Conservation (phyloP, 2,113 vertebrate species). For the Etheostoma cragini region DNA sequence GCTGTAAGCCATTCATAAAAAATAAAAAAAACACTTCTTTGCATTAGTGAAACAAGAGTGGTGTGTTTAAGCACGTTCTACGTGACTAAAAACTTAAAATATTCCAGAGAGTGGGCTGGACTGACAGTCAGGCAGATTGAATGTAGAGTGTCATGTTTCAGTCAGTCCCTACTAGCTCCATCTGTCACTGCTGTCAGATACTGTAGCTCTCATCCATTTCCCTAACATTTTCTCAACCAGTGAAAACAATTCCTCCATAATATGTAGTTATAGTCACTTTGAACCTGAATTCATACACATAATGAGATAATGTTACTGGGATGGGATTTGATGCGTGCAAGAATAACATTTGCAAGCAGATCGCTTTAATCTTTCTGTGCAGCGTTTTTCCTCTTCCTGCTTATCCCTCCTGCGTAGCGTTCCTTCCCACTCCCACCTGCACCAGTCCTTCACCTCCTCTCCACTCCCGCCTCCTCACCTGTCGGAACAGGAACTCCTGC, state of each 20-base stretch:
- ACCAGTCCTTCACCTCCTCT: not conserved
- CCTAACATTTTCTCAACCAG: not conserved
- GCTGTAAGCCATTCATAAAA: slow-evolving; percentile 37
- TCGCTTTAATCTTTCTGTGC: not conserved
- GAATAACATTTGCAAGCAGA: not conserved
- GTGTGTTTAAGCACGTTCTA: not conserved
- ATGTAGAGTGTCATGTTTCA: slow-evolving; percentile 48
- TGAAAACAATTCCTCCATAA: not conserved
- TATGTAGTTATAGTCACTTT: not conserved
- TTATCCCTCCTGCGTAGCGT: not conserved
- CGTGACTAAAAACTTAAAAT: slow-evolving; percentile 20
- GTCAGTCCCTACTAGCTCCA: slow-evolving; percentile 48
- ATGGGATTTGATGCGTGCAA: not conserved
- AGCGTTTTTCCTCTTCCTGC: not conserved
- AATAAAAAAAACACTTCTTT: not conserved
- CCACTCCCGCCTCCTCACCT: slow-evolving; percentile 77
- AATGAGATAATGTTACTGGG: slow-evolving; percentile 1
- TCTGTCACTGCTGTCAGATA: slow-evolving; percentile 57
- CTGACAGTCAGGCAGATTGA: slow-evolving; percentile 18
- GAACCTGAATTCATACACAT: not conserved
- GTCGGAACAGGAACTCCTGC: slow-evolving; percentile 92
- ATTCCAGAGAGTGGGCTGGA: slow-evolving; percentile 15
- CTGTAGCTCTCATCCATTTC: not conserved
- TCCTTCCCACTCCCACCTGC: not conserved
- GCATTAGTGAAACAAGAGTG: slow-evolving; percentile 7